A percentile compares a stretch with the other conserved stretches of the same genome.
Conservation (phyloP, 2,888 invertebrate genomes). For the Lycocerus yunnanus region DNA sequence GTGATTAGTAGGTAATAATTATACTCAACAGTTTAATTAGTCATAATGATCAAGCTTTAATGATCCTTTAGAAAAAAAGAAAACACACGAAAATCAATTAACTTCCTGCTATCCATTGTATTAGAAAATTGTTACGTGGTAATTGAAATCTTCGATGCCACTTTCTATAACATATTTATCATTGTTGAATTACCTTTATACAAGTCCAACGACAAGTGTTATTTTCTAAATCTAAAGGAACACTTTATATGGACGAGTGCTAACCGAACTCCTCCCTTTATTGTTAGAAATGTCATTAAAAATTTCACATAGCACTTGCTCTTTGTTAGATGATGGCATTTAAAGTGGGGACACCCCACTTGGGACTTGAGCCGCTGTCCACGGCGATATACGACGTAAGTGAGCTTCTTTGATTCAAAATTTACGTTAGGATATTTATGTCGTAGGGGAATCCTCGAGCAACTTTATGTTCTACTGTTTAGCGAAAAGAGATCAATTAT, state of each 20-base stretch:
- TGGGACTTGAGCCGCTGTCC: constrained; percentile 36
- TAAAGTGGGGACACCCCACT: constrained; percentile 39
- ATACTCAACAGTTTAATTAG: background rate
- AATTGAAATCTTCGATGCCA: constrained; percentile 3
- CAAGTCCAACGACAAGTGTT: constrained; percentile 5
- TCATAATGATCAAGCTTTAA: background rate
- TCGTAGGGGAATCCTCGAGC: constrained; percentile 5
- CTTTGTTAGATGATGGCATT: constrained; percentile 46
- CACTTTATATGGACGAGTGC: constrained; percentile 33
- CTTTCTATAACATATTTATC: background rate
- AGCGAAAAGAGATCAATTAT: background rate
- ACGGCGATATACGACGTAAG: constrained; percentile 31
- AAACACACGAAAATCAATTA: background rate
- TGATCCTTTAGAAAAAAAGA: background rate
- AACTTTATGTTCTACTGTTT: background rate
- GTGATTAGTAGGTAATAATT: background rate
- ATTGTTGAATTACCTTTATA: background rate
- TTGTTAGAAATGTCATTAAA: constrained; percentile 50
- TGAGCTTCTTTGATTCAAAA: constrained; percentile 36
- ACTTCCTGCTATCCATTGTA: background rate
- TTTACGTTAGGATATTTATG: constrained; percentile 26
- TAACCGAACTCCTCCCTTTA: constrained; percentile 41
- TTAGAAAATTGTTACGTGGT: background rate
- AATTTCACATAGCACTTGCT: constrained; percentile 48
- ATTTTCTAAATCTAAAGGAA: constrained; percentile 12